Base-by-base conservation (phyloP, 1,140 invertebrate genomes). In the Archegozetes longisetosus region DNA sequence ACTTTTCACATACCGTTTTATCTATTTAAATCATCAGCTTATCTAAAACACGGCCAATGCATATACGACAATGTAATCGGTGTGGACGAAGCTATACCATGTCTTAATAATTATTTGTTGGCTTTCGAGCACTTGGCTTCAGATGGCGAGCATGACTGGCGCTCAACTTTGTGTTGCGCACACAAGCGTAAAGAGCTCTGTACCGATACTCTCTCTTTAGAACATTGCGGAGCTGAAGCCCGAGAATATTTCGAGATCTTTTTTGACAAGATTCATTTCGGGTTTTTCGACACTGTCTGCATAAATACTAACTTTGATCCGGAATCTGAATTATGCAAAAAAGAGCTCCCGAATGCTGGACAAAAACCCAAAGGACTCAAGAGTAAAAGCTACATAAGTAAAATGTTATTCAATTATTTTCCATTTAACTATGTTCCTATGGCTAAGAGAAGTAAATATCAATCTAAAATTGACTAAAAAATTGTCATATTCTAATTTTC, bases 31-130 rank as follows among this genome's bases (percentile, higher is more conserved):
- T n/a, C n/a, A n/a, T 40, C 9, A 40, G n/a, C 14, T 12, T 57
- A 32, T 50, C 46, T 57, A 17, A 50, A 48, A 13, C 28, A 53
- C 27, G 55, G n/a, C 32, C 14, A 13, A 13, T 57, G 55, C 40
- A 47, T 53, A 25, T 6, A 29, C 9, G 55, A 57, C 14, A 20
- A 57, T 22, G 55, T 57, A 22, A 32, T 57, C 22, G 55, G 24
- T 20, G 47, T 50, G 23, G 55, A 57, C 22, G 9, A 50, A 4
- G 55, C 55, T 14, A 57, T 57, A 9, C 28, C 28, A 9, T 57
- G 55, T 57, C 27, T 57, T 24, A 57, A 57, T 28, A 57, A 57
- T 50, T 57, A 57, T 26, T 28, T 57, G 12, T 26, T 57, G 22
- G 55, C 55, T 22, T 57, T 57, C 46, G 55, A 57, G 17, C 27